Evolutionary conservation across 2,113 vertebrate genomes (phyloP).

Genomic region (Procavia capensis): DNA sequence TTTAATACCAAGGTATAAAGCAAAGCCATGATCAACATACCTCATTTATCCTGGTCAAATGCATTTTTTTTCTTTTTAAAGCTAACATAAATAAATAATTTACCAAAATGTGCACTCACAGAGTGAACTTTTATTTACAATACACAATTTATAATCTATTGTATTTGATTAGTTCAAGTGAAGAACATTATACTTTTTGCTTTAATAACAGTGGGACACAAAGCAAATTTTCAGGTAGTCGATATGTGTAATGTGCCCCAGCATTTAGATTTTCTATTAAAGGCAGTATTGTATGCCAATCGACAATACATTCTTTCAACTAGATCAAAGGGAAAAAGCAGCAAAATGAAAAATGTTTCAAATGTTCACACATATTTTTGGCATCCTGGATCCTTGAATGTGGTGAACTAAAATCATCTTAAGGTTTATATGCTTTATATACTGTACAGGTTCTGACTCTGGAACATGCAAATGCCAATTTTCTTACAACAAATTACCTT

Average conservation of each 20-base stretch:
- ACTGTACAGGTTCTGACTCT: conserved; percentile 89
- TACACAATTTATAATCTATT: conserved; percentile 97
- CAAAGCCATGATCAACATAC: conserved; percentile 89
- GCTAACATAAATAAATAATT: conserved; percentile 99
- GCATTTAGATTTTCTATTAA: conserved; percentile 88
- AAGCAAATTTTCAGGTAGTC: conserved; percentile 87
- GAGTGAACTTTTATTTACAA: conserved; percentile 99
- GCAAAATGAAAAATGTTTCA: conserved; percentile 90
- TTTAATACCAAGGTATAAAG: conserved; percentile 92
- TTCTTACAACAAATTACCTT: conserved; percentile 85
- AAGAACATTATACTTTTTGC: conserved; percentile 91
- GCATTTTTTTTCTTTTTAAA: conserved; percentile 93
- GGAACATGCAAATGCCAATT: conserved; percentile 90
- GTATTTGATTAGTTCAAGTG: conserved; percentile 94
- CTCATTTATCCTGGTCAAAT: conserved; percentile 94
- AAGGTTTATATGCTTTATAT: conserved; percentile 88
- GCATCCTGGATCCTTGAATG: conserved; percentile 94
- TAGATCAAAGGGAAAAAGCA: conserved; percentile 90
- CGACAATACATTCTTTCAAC: conserved; percentile 89
- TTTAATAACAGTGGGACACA: conserved; percentile 88
- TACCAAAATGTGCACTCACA: conserved; percentile 99
- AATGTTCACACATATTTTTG: conserved; percentile 90
- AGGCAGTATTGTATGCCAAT: conserved; percentile 91
- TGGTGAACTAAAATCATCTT: conserved; percentile 88
- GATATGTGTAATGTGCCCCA: conserved; percentile 89